phyloP scores from a whole-genome alignment of 2,113 vertebrate species.

The Mionectes macconnelli region DNA sequence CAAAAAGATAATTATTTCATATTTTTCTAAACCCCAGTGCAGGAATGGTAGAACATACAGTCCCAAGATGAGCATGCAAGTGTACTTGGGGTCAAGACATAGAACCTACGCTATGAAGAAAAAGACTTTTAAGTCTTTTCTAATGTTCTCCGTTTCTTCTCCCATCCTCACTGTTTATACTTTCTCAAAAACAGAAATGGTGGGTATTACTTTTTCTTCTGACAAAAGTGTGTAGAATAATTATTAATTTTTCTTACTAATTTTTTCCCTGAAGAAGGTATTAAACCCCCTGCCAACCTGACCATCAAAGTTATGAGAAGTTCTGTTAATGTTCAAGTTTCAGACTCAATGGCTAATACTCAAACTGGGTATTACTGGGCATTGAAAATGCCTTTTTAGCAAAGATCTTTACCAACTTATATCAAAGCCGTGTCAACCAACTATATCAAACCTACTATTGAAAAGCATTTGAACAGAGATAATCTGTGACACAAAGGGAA shows the following conservation, averaged over 20 bases:
- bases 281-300: fast-evolving
- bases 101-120: not conserved
- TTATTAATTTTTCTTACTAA: not conserved
- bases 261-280: not conserved
- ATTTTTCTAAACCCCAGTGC: not conserved
- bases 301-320: not conserved
- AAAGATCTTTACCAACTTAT: not conserved
- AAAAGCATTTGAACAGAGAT: not conserved
- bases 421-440: not conserved
- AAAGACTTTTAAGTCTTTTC: not conserved
- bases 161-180: not conserved
- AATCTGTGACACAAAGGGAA: not conserved
- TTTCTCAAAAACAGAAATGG: not conserved
- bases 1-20: not conserved
- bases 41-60: not conserved
- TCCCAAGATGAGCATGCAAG: not conserved
- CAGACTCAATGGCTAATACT: not conserved
- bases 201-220: not conserved
- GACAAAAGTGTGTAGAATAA: not conserved
- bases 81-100: not conserved
- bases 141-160: not conserved
- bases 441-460: not conserved
- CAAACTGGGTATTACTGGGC: not conserved
- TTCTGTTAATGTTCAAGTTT: not conserved
- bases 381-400: not conserved